phyloP scores from a whole-genome alignment of 1,140 invertebrate species.

The Euborellia annulipes region DNA sequence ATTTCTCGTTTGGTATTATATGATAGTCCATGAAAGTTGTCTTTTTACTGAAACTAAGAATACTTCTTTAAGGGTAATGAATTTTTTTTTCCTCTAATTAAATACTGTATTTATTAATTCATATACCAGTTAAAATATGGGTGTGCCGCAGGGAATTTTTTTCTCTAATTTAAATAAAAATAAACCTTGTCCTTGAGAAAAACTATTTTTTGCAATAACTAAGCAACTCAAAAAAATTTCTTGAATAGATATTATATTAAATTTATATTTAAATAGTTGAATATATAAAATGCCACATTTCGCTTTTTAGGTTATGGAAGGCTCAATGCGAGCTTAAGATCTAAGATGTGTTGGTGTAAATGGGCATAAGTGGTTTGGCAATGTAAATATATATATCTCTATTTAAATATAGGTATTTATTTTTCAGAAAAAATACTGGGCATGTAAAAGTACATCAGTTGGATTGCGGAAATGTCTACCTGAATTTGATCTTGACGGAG shows the following conservation, averaged over 20 bases:
- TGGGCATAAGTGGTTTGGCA: too few relatives aligned
- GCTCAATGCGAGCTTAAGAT: too few relatives aligned
- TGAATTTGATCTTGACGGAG: conserved; percentile 65
- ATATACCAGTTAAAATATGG: neutral
- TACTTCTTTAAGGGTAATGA: conserved; percentile 19
- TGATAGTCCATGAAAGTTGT: conserved; percentile 44
- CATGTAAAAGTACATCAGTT: conserved; percentile 21
- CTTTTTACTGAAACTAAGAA: conserved; percentile 29
- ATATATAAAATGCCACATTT: too few relatives aligned
- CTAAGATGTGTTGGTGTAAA: too few relatives aligned
- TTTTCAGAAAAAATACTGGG: neutral
- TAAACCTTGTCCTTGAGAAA: too few relatives aligned
- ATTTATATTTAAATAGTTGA: too few relatives aligned
- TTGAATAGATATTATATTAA: too few relatives aligned
- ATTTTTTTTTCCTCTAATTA: neutral
- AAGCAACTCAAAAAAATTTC: too few relatives aligned
- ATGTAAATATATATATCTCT: too few relatives aligned
- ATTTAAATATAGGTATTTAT: neutral
- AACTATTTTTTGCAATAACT: too few relatives aligned
- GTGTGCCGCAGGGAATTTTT: too few relatives aligned
- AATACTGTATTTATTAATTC: neutral
- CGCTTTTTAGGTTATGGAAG: too few relatives aligned
- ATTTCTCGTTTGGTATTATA: conserved; percentile 61
- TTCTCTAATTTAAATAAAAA: neutral
- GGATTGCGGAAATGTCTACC: conserved; percentile 39